Conservation (phyloP, 2,113 vertebrate genomes). For the Lampris incognitus region DNA sequence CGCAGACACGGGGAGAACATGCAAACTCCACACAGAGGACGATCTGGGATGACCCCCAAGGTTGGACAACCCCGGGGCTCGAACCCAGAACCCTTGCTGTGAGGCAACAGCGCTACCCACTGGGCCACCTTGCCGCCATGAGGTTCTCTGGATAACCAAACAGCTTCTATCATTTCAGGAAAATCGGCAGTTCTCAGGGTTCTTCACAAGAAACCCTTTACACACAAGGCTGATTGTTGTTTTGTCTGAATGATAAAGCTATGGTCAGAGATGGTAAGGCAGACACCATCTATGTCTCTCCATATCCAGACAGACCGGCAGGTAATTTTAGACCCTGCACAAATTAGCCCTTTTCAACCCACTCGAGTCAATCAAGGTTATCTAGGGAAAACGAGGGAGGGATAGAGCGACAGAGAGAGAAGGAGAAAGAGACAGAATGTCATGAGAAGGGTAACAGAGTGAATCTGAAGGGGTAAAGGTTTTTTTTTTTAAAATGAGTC, state of each 20-base stretch:
- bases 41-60: too few relatives aligned
- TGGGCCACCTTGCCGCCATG: too few relatives aligned
- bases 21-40: too few relatives aligned
- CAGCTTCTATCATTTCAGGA: conserved; percentile 41
- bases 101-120: too few relatives aligned
- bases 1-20: too few relatives aligned
- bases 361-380: conserved; percentile 71
- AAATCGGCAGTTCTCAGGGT: conserved; percentile 17
- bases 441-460: too few relatives aligned
- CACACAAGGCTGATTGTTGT: conserved; percentile 58
- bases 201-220: conserved; percentile 8
- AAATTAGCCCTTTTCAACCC: conserved; percentile 70
- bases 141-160: background rate
- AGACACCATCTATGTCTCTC: conserved; percentile 54
- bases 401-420: conserved; percentile 1
- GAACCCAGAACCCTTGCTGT: too few relatives aligned
- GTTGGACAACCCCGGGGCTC: too few relatives aligned
- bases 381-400: conserved; percentile 21
- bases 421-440: too few relatives aligned
- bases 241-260: conserved; percentile 37
- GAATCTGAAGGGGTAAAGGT: background rate
- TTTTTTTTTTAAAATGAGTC: conserved; percentile 1
- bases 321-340: conserved; percentile 74
- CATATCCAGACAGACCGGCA: conserved; percentile 69
- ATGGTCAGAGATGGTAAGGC: conserved; percentile 47